Conservation (phyloP, 2,888 invertebrate species). For the Lithophane ornitopus region DNA sequence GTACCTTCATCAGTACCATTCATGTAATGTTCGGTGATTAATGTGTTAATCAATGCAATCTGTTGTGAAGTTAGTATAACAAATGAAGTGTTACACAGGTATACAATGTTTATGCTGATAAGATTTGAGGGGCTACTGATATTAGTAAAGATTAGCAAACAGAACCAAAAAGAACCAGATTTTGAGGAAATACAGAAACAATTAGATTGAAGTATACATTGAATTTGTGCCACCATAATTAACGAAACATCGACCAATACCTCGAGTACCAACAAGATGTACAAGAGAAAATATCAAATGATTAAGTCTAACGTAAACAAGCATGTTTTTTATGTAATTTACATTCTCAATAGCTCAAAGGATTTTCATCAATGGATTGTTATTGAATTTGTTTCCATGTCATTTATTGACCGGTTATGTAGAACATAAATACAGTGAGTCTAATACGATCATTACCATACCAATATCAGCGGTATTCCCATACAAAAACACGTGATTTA, state of each 20-base stretch:
- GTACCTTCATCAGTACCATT: constrained; percentile 26
- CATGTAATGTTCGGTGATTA: constrained; percentile 32
- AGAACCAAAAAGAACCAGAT: constrained; percentile 19
- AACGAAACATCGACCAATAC: constrained; percentile 17
- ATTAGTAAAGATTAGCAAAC: constrained; percentile 12
- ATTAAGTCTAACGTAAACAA: constrained; percentile 48
- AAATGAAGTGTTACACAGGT: constrained; percentile 11
- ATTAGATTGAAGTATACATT: constrained; percentile 30
- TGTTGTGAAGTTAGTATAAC: constrained; percentile 14
- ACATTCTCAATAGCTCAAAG: constrained; percentile 56
- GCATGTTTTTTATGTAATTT: constrained; percentile 39
- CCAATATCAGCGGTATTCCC: constrained; percentile 24
- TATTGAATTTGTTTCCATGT: constrained; percentile 59
- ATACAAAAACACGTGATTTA: constrained; percentile 30
- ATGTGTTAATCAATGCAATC: constrained; percentile 34
- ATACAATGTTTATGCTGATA: constrained; percentile 30
- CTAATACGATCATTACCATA: constrained; percentile 30
- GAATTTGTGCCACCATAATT: constrained; percentile 34
- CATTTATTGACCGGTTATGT: constrained; percentile 38
- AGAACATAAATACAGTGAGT: constrained; percentile 24
- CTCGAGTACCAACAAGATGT: constrained; percentile 11
- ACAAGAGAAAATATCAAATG: constrained; percentile 54
- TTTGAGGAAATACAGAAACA: constrained; percentile 34
- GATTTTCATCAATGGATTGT: constrained; percentile 55
- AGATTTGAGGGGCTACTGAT: constrained; percentile 37